Conservation (phyloP, 2,113 vertebrate genomes). For the Pedetes capensis region DNA sequence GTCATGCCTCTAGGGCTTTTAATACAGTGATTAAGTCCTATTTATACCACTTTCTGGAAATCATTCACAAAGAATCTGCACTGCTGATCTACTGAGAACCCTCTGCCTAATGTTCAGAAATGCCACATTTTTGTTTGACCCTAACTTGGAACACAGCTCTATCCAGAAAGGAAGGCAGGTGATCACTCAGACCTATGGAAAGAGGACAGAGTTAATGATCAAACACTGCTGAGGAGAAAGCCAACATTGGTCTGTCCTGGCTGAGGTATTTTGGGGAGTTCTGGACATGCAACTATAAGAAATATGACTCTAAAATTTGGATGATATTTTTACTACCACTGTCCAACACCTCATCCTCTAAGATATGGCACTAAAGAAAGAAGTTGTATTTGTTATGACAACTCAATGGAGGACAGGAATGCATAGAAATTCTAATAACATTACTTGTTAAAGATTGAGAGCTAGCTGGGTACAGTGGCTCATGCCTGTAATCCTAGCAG, state of each 20-base stretch:
- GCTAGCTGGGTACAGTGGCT: too few species aligned
- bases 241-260: fast-evolving
- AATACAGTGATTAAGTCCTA: background rate
- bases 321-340: background rate
- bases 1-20: fast-evolving
- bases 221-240: background rate
- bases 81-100: background rate
- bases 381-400: too few species aligned
- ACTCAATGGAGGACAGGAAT: too few species aligned
- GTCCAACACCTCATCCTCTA: background rate
- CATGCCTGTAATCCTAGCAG: too few species aligned
- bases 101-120: background rate
- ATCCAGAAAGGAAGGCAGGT: background rate
- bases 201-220: background rate
- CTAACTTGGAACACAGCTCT: background rate
- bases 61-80: background rate
- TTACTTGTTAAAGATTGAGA: background rate
- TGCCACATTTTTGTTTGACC: background rate
- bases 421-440: background rate
- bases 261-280: background rate
- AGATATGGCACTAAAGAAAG: background rate
- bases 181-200: background rate
- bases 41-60: constrained; percentile 55
- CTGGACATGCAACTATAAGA: too few species aligned
- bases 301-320: background rate